Base-by-base conservation (phyloP, 1,140 invertebrate genomes). In the Papilio machaon region DNA sequence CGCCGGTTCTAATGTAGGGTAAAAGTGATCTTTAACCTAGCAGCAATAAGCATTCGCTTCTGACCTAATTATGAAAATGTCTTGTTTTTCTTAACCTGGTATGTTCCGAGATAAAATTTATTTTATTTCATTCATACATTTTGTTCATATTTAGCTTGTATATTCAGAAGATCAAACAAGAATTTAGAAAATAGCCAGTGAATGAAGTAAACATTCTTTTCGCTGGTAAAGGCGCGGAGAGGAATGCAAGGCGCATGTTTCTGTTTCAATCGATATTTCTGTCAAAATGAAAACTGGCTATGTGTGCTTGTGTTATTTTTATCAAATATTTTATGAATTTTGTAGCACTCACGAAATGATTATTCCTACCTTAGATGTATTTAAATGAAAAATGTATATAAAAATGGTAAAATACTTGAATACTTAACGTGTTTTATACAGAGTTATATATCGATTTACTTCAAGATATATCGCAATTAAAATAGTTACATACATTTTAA, bases 201-300 rank as follows among this genome's bases (percentile, higher is more conserved):
- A 58, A 58, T 58, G 54, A 58, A 58, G 54, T 58, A 58, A 58
- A 58, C 54, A 19, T 58, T 8, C n/a, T 54, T 58, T 58, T 58
- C 54, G n/a, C 54, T 58, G 54, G n/a, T 58, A 9, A 13, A 49
- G 17, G 54, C 54, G 54, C n/a, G 54, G 54, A 9, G 54, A 58
- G n/a, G 54, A 58, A 19, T 58, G 54, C 54, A 58, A 17, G 54
- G 54, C 54, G 54, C 54, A 58, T 58, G 54, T n/a, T n/a, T 58
- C 54, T 17, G 0, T 19, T 9, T 58, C 54, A 58, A 58, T 58
- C 54, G n/a, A 58, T 58, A 58, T 58, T 6, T 58, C n/a, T 19
- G 54, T 58, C 54, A 19, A 58, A 58, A 58, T 58, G 54, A 58
- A 58, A 17, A 58, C n/a, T 7, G 17, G 54, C 54, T 58, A 58